These are phyloP conservation scores for Epirrhoe tristata DNA, from an alignment of 2,888 invertebrate species.

Conservation along the genomic window DNA sequence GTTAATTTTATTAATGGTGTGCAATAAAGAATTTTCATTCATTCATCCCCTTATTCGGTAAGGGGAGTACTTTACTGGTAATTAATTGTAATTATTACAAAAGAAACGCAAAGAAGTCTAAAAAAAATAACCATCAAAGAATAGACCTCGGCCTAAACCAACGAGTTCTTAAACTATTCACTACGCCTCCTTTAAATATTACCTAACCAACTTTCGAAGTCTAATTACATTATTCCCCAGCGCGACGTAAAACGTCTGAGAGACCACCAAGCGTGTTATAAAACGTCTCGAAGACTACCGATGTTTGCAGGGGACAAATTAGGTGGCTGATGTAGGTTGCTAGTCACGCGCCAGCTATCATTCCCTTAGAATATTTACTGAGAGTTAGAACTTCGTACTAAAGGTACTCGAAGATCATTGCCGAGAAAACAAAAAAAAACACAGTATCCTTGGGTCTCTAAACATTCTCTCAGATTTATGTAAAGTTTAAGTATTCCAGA, in stretches of 20 bases:
- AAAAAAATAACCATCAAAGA: too few relatives aligned
- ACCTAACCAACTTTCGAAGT: conserved; percentile 30
- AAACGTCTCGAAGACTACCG: conserved; percentile 26
- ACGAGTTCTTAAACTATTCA: neutral
- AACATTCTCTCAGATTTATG: too few relatives aligned
- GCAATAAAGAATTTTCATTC: too few relatives aligned
- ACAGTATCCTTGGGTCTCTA: too few relatives aligned
- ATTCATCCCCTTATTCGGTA: too few relatives aligned
- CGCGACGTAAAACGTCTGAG: conserved; percentile 33
- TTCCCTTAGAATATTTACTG: conserved; percentile 62
- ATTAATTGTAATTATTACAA: too few relatives aligned
- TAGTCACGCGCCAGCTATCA: conserved; percentile 66
- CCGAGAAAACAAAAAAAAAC: neutral
- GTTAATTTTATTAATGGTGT: too few relatives aligned
- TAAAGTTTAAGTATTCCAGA: too few relatives aligned
- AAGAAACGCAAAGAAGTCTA: too few relatives aligned
- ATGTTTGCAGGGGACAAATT: conserved; percentile 66
- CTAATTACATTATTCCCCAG: conserved; percentile 30
- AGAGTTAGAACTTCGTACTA: conserved; percentile 53
- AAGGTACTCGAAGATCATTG: conserved; percentile 44
- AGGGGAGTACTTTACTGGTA: too few relatives aligned
- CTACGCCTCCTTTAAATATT: conserved; percentile 10
- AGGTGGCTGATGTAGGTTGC: conserved; percentile 60
- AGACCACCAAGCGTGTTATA: conserved; percentile 47
- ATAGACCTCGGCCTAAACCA: neutral